Conservation (phyloP, 1,140 invertebrate genomes). For the Sipha flava region DNA sequence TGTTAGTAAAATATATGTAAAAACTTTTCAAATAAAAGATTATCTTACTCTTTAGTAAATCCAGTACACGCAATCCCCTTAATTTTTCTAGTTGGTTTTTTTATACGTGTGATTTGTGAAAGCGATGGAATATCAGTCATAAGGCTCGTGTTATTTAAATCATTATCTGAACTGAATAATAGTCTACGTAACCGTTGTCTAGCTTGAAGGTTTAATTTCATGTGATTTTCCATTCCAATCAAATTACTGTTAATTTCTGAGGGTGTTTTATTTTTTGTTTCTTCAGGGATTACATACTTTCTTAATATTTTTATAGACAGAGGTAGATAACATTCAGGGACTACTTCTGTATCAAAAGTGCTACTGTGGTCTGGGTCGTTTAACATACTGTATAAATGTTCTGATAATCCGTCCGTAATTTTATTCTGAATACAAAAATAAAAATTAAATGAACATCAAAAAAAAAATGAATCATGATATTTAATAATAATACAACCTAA, state of each 20-base stretch:
- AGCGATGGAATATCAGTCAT: constrained; percentile 1
- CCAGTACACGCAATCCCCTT: background rate
- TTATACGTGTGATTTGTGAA: background rate
- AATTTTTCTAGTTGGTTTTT: background rate
- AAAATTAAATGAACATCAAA: too few species aligned
- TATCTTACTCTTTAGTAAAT: background rate
- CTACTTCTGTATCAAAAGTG: background rate
- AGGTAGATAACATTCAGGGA: background rate
- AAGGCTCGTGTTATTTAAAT: too few species aligned
- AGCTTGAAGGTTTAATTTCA: background rate
- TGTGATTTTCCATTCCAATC: background rate
- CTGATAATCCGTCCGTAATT: too few species aligned
- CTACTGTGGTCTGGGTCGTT: background rate
- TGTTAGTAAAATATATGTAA: too few species aligned
- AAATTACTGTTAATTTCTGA: background rate
- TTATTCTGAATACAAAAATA: too few species aligned
- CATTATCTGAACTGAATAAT: background rate
- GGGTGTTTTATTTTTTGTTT: background rate
- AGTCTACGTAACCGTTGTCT: constrained; percentile 10
- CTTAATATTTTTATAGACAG: constrained; percentile 15
- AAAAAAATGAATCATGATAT: too few species aligned
- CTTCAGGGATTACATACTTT: background rate
- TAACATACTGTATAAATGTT: background rate
- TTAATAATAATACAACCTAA: too few species aligned
- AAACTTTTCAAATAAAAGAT: background rate